Base-by-base conservation (phyloP, 2,888 invertebrate species). In the Cabera pusaria region DNA sequence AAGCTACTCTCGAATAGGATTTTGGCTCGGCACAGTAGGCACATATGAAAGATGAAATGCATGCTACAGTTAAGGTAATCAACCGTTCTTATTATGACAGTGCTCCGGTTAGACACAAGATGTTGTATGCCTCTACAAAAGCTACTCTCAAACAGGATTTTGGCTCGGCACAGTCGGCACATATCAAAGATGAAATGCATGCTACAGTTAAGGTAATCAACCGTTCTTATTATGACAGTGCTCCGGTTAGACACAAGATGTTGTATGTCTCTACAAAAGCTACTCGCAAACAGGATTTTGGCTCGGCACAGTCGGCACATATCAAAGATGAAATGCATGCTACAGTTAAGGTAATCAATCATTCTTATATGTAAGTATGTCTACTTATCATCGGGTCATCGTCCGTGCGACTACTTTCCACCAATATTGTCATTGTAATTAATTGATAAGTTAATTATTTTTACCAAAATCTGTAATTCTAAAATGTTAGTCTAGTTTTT, bases 71-170 rank as follows among this genome's bases (percentile, higher is more conserved):
- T 12, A 79, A 90, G 79, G 95, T 95, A 87, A n/a, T n/a, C n/a
- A n/a, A n/a, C n/a, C n/a, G n/a, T n/a, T n/a, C n/a, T n/a, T n/a
- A n/a, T n/a, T n/a, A n/a, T n/a, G 99, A 99, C 67, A 92, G 92
- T 37, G 96, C 98, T 0, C 93, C 95, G 0, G 94, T 98, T 2
- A 90, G 98, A 38, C 94, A 97, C 66, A 99, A 99, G 83, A 99
- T 99, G 99, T 87, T 99, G 33, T 98, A 98, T 65, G 99, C 99
- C 0, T 98, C 98, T 0, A 99, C 98, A 0, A 97, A 98, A 81
- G 97, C 99, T 0, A 99, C 99, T 0, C 88, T 99, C 12, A 99
- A 98, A 75, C 94, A 94, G 64, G 98, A 98, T 76, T 99, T 99
- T 81, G 99, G 99, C 0, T 94, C 96, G 2, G n/a, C n/a, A n/a